Percentiles rank a stretch among this genome's conserved stretches.
Evolutionary conservation across 2,113 vertebrate species (phyloP).

Genomic region (Neomonachus schauinslandi): DNA sequence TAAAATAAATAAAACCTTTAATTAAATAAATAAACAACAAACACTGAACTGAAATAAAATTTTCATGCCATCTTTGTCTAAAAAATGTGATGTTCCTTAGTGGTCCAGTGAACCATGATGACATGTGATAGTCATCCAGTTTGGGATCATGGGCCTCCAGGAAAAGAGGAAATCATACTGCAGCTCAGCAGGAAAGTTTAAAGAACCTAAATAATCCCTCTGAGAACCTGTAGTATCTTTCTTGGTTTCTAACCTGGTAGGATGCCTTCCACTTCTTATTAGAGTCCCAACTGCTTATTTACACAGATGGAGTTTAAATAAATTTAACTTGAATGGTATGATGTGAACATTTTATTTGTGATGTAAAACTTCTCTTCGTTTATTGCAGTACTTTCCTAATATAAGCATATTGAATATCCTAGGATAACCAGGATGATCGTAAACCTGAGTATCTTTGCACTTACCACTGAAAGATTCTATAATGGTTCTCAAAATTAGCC

Average conservation of each 20-base stretch:
- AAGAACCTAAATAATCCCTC: not conserved
- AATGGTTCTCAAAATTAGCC: not conserved
- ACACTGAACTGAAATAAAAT: not conserved
- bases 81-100: not conserved
- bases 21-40: not conserved
- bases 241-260: not conserved
- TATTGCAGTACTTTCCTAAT: constrained; percentile 4
- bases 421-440: not conserved
- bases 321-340: not conserved
- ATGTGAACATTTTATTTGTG: not conserved
- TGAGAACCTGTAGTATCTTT: not conserved
- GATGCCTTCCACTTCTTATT: not conserved
- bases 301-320: not conserved
- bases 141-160: not conserved
- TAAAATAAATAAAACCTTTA: not conserved
- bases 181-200: not conserved
- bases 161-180: not conserved
- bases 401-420: not conserved
- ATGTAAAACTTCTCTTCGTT: not conserved
- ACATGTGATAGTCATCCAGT: not conserved
- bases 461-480: not conserved
- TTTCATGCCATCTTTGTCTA: not conserved
- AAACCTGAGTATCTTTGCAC: not conserved
- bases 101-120: not conserved
- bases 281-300: not conserved